phyloP scores from a whole-genome alignment of 2,797 vertebrate genomes.

The Pantherophis vulpinus region DNA sequence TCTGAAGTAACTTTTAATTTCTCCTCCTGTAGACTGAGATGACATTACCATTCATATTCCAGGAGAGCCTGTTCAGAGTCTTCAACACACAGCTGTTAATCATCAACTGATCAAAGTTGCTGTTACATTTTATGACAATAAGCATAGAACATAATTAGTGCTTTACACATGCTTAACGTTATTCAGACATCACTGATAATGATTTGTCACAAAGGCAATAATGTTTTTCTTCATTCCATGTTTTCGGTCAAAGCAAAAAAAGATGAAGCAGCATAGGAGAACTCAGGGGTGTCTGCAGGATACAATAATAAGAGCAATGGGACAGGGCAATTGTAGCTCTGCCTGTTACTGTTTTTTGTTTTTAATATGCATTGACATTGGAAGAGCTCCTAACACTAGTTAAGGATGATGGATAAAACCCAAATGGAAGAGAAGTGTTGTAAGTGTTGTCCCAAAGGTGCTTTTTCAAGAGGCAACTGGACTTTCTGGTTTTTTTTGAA shows the following conservation, averaged over 20 bases:
- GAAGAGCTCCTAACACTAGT: not conserved
- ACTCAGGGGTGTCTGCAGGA: not conserved
- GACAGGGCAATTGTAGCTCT: not conserved
- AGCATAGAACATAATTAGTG: not conserved
- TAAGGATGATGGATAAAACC: not conserved
- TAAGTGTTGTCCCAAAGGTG: not conserved
- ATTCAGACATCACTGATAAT: not conserved
- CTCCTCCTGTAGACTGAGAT: not conserved
- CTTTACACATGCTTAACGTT: not conserved
- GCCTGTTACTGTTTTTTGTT: not conserved
- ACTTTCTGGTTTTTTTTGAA: too few species aligned
- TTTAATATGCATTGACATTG: not conserved
- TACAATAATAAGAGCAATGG: not conserved
- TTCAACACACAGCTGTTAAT: not conserved
- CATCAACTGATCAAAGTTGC: not conserved
- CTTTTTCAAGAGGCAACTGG: too few species aligned
- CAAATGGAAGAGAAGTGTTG: not conserved
- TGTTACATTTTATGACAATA: not conserved
- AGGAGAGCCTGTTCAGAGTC: constrained; percentile 1
- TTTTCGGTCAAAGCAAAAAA: not conserved
- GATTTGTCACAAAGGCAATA: not conserved
- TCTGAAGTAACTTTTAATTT: not conserved
- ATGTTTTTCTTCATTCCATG: not conserved
- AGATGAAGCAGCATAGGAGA: not conserved
- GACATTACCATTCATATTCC: not conserved